Percentiles rank a stretch among this genome's conserved stretches.
phyloP scores from a whole-genome alignment of 2,888 invertebrate species.

The Peribatodes rhomboidaria region DNA sequence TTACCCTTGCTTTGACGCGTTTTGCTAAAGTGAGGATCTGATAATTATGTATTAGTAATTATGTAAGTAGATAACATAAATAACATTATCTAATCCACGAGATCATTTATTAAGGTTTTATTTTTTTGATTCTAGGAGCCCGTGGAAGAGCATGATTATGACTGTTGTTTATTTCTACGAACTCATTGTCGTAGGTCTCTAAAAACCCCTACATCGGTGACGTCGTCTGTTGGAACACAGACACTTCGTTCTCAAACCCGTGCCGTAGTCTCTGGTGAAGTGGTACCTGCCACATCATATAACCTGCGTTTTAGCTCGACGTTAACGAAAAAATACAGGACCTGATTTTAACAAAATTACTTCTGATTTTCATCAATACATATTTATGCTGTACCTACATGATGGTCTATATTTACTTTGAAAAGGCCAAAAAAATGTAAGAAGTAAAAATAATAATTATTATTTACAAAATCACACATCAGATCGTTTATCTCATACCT shows the following conservation, averaged over 20 bases:
- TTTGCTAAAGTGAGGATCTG: no score
- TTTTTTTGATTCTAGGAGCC: not conserved
- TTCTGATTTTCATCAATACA: no score
- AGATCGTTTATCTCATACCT: no score
- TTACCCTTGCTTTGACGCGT: no score
- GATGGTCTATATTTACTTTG: no score
- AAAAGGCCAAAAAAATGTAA: no score
- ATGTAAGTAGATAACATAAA: no score
- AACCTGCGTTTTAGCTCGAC: not conserved
- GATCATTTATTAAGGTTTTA: not conserved
- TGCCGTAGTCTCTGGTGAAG: not conserved
- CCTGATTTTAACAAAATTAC: not conserved
- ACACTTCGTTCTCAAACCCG: not conserved
- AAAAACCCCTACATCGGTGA: not conserved
- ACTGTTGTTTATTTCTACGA: constrained; percentile 2
- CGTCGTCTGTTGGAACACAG: not conserved
- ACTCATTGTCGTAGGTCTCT: not conserved
- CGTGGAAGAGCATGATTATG: constrained; percentile 11
- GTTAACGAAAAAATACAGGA: not conserved
- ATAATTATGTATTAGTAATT: no score
- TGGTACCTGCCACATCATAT: not conserved
- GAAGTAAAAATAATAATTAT: no score
- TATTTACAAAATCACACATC: no score
- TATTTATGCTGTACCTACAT: no score
- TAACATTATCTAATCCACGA: no score